These are phyloP conservation scores for Typhlomys cinereus DNA, from an alignment of 2,113 vertebrate genomes.

Conservation along the genomic window DNA sequence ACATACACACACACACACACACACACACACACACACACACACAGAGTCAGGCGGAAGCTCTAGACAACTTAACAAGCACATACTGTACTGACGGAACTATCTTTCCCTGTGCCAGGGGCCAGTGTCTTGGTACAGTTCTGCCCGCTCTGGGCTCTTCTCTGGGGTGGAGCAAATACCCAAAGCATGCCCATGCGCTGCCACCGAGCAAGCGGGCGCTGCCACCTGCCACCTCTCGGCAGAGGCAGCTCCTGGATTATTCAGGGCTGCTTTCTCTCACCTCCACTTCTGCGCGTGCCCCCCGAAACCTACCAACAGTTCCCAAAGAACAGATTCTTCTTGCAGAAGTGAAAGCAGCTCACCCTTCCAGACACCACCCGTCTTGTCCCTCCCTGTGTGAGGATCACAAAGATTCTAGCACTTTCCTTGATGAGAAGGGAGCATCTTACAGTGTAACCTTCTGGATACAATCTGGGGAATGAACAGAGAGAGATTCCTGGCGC, in stretches of 20 bases:
- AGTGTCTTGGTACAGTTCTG: background rate
- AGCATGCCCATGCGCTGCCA: accelerated
- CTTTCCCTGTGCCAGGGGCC: background rate
- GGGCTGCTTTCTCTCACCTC: background rate
- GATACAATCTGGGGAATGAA: background rate
- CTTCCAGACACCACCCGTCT: background rate
- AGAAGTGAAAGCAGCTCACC: background rate
- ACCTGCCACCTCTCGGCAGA: background rate
- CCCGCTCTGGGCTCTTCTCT: background rate
- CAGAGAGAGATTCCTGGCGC: background rate
- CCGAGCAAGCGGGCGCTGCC: too few relatives aligned
- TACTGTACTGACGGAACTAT: accelerated
- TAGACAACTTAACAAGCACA: background rate
- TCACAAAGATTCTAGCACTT: background rate
- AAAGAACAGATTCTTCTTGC: background rate
- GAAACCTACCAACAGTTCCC: background rate
- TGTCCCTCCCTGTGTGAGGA: background rate
- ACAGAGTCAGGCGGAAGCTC: background rate
- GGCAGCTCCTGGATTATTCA: accelerated
- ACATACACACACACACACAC: too few relatives aligned
- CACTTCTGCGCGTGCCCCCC: background rate
- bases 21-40: too few relatives aligned
- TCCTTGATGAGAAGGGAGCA: background rate
- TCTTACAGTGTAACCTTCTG: background rate
- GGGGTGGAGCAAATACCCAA: background rate